A percentile compares a stretch with the other conserved stretches of the same genome.
Conservation (phyloP, 2,888 invertebrate genomes). For the Acholoe squamosa region DNA sequence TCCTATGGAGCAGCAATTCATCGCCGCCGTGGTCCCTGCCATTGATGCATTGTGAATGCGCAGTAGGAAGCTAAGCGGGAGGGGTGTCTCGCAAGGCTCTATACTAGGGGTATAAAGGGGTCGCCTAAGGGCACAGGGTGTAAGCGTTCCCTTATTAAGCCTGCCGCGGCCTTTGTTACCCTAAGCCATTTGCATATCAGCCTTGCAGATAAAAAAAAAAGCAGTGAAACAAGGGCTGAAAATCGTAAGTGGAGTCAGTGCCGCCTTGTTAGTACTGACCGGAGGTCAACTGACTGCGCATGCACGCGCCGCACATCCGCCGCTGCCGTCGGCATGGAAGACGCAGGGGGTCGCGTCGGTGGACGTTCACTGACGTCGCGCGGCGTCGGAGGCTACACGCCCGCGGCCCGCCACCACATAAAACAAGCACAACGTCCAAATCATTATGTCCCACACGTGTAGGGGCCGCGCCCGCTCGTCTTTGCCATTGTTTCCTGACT, state of each 20-base stretch:
- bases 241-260: conserved; percentile 12
- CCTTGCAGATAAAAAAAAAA: neutral
- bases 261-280: conserved; percentile 32
- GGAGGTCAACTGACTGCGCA: conserved; percentile 19
- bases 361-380: too few relatives aligned
- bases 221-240: neutral
- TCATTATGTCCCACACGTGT: conserved; percentile 50
- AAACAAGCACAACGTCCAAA: neutral
- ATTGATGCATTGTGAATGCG: neutral
- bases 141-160: conserved; percentile 22
- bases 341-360: neutral
- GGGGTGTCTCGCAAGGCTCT: neutral
- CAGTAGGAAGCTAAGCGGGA: neutral
- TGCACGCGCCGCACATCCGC: neutral
- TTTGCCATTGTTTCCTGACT: conserved; percentile 37
- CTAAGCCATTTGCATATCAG: conserved; percentile 35
- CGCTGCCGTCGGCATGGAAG: neutral
- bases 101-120: neutral
- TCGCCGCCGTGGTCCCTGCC: neutral
- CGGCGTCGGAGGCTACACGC: too few relatives aligned
- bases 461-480: neutral
- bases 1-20: neutral
- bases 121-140: neutral
- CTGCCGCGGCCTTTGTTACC: neutral
- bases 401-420: conserved; percentile 8